Conservation (phyloP, 2,797 vertebrate genomes). For the Chelon labrosus region DNA sequence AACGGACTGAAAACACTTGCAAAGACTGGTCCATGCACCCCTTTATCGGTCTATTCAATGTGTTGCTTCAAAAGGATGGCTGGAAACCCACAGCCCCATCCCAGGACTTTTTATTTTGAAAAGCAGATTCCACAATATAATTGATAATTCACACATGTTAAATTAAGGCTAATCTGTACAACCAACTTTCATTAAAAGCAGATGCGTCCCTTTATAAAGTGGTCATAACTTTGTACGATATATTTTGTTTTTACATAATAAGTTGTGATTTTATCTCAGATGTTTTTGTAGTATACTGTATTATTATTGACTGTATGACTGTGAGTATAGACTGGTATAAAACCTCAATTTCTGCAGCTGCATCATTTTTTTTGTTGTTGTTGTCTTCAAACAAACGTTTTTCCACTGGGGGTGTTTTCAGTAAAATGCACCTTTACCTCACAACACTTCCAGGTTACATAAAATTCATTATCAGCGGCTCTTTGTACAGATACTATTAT, state of each 20-base stretch:
- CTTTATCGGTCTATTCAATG: background rate
- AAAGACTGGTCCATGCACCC: background rate
- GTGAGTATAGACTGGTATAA: slow-evolving; percentile 30
- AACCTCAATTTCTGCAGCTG: slow-evolving; percentile 2
- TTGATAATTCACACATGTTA: slow-evolving; percentile 25
- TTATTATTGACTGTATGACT: slow-evolving; percentile 40
- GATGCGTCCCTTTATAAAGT: background rate
- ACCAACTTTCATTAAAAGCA: background rate
- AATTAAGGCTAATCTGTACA: slow-evolving; percentile 1
- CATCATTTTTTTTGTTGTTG: background rate
- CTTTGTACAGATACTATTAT: too few relatives aligned
- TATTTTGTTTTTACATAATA: slow-evolving; percentile 40
- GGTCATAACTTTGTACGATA: slow-evolving; percentile 39
- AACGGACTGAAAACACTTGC: background rate
- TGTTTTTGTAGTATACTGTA: slow-evolving; percentile 52
- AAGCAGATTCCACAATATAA: slow-evolving; percentile 19
- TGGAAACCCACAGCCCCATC: background rate
- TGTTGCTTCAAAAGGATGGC: background rate
- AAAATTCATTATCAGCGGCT: too few relatives aligned
- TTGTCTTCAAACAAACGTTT: background rate
- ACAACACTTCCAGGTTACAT: too few relatives aligned
- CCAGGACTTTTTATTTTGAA: slow-evolving; percentile 47
- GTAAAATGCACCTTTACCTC: too few relatives aligned
- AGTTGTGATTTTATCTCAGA: slow-evolving; percentile 24
- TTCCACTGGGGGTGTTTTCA: background rate